Conservation (phyloP, 2,888 invertebrate species). For the Panzeria rudis region DNA sequence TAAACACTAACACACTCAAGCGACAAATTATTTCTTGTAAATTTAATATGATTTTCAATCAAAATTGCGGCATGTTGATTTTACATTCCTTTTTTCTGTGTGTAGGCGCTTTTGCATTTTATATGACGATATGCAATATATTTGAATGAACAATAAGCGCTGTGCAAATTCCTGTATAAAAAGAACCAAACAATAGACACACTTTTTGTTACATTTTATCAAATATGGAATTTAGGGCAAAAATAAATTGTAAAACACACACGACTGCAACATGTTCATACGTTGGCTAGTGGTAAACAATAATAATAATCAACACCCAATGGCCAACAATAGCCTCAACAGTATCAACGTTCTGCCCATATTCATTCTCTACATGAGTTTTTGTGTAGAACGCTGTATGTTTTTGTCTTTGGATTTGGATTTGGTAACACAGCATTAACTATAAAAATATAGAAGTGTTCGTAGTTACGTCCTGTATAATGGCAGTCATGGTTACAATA, state of each 20-base stretch:
- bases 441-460: conserved; percentile 6
- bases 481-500: conserved; percentile 56
- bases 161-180: conserved; percentile 26
- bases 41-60: too few relatives aligned
- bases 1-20: too few relatives aligned
- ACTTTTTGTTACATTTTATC: conserved; percentile 29
- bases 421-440: conserved; percentile 13
- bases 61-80: too few relatives aligned
- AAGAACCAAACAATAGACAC: background rate
- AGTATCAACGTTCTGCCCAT: conserved; percentile 1
- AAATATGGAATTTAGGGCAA: conserved; percentile 63
- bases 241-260: conserved; percentile 55
- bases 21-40: too few relatives aligned
- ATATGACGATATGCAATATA: background rate
- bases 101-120: too few relatives aligned
- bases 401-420: background rate
- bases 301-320: conserved; percentile 42
- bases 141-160: too few relatives aligned
- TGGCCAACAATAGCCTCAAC: conserved; percentile 22
- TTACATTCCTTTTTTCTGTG: too few relatives aligned
- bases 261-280: background rate
- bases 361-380: background rate
- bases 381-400: conserved; percentile 9
- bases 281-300: conserved; percentile 48
- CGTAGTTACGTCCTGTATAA: conserved; percentile 6